phyloP scores from a whole-genome alignment of 2,797 vertebrate species.

The Siniperca obscura region DNA sequence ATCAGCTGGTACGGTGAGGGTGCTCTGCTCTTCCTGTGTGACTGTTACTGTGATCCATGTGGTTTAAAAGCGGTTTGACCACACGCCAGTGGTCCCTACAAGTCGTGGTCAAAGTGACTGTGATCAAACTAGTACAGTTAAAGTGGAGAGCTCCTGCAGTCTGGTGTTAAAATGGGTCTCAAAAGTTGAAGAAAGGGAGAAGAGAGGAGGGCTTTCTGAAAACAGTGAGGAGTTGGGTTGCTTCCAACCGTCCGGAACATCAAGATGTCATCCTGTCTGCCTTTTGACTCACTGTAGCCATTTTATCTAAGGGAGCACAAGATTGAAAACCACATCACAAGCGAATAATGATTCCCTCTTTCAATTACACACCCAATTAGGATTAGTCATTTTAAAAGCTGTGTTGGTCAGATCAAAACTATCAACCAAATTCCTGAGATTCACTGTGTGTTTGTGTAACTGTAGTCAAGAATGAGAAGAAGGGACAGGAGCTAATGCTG shows the following conservation, averaged over 20 bases:
- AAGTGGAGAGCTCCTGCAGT: slow-evolving; percentile 46
- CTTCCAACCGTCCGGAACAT: slow-evolving; percentile 38
- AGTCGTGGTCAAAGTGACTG: slow-evolving; percentile 43
- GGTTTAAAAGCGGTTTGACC: slow-evolving; percentile 69
- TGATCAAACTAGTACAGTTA: slow-evolving; percentile 43
- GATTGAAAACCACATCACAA: slow-evolving; percentile 13
- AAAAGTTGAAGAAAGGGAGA: slow-evolving; percentile 19
- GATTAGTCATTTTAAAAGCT: slow-evolving; percentile 4
- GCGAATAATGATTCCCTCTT: background rate
- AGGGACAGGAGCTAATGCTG: background rate
- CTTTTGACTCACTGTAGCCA: slow-evolving; percentile 31
- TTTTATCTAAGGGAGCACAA: slow-evolving; percentile 12
- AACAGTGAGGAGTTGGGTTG: slow-evolving; percentile 32
- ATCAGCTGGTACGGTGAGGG: slow-evolving; percentile 34
- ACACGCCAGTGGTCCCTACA: slow-evolving; percentile 18
- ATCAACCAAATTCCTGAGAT: background rate
- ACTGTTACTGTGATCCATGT: slow-evolving; percentile 63
- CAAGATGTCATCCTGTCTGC: slow-evolving; percentile 40
- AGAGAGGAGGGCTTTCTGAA: slow-evolving; percentile 23
- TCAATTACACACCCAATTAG: background rate
- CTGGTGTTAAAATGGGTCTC: slow-evolving; percentile 70
- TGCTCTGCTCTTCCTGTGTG: slow-evolving; percentile 54
- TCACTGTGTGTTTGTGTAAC: background rate
- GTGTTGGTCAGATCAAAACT: background rate
- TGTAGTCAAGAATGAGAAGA: background rate